Evolutionary conservation across 2,888 invertebrate genomes (phyloP).

Genomic region (Amblyjoppa proteus): DNA sequence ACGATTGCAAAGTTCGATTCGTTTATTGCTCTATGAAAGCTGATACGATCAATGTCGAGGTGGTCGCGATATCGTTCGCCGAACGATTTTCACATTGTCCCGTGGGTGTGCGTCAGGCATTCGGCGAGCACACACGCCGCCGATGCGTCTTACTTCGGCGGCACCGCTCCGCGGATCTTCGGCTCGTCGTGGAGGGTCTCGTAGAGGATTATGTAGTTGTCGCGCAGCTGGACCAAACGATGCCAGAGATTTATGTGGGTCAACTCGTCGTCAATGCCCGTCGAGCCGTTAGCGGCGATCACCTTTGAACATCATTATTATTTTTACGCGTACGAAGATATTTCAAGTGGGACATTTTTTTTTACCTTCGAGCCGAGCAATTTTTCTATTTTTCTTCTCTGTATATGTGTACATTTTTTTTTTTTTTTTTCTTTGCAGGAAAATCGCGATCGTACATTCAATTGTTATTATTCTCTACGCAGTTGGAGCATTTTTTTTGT

Average conservation of each 20-base stretch:
- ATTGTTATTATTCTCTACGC: no score
- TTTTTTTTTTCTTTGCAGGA: no score
- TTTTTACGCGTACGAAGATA: background rate
- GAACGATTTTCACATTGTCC: slow-evolving; percentile 44
- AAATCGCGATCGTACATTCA: no score
- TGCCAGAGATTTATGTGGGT: slow-evolving; percentile 79
- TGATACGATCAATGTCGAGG: slow-evolving; percentile 58
- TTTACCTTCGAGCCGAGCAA: background rate
- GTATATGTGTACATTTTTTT: no score
- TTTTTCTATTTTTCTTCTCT: background rate
- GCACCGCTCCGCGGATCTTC: slow-evolving; percentile 65
- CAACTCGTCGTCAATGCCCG: slow-evolving; percentile 72
- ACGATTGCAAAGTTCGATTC: slow-evolving; percentile 43
- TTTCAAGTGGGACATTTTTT: background rate
- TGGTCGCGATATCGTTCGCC: slow-evolving; percentile 41
- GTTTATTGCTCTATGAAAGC: slow-evolving; percentile 43
- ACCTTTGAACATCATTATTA: slow-evolving; percentile 46
- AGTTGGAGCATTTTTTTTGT: no score
- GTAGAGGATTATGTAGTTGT: slow-evolving; percentile 80
- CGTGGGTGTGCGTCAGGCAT: slow-evolving; percentile 6
- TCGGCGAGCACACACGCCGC: background rate
- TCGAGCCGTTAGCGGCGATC: slow-evolving; percentile 40
- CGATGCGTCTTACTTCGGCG: slow-evolving; percentile 43
- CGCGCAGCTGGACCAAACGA: slow-evolving; percentile 79
- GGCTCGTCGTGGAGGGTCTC: slow-evolving; percentile 76